phyloP scores from a whole-genome alignment of 1,140 invertebrate species.

The Linepithema humile region DNA sequence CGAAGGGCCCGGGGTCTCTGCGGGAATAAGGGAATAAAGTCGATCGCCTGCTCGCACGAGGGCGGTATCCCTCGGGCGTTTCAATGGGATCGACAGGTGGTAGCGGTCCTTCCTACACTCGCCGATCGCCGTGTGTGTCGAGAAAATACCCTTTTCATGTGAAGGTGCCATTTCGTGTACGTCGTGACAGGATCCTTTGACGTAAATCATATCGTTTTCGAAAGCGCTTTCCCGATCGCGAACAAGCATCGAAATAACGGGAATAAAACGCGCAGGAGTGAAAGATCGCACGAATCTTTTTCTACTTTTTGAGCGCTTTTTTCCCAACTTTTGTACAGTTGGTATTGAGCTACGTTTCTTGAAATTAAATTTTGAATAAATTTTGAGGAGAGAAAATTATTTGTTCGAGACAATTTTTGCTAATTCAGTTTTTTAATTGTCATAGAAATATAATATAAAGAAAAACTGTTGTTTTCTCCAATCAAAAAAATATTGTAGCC shows the following conservation, averaged over 20 bases:
- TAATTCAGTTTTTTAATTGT: not conserved
- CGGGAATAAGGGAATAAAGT: slow-evolving; percentile 58
- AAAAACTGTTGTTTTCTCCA: not conserved
- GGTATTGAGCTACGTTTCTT: not conserved
- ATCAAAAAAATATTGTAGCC: not conserved
- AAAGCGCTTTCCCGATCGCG: slow-evolving; percentile 57
- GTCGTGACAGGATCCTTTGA: slow-evolving; percentile 53
- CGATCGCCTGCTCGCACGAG: slow-evolving; percentile 40
- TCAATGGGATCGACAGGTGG: slow-evolving; percentile 56
- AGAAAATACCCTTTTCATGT: slow-evolving; percentile 58
- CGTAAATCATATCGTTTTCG: slow-evolving; percentile 59
- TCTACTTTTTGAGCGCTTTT: not conserved
- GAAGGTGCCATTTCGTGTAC: slow-evolving; percentile 57
- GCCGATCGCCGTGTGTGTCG: slow-evolving; percentile 18
- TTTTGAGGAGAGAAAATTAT: not conserved
- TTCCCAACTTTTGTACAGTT: not conserved
- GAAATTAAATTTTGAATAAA: not conserved
- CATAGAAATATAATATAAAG: not conserved
- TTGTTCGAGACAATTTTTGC: not conserved
- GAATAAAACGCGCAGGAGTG: slow-evolving; percentile 35
- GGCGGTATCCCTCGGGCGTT: slow-evolving; percentile 49
- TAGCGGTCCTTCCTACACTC: slow-evolving; percentile 47
- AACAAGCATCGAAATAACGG: slow-evolving; percentile 53
- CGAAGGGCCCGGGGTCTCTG: slow-evolving; percentile 23
- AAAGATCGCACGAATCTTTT: slow-evolving; percentile 20